Base-by-base conservation (phyloP, 92 coral and sea anemone species). In the Parazoanthus swiftii region DNA sequence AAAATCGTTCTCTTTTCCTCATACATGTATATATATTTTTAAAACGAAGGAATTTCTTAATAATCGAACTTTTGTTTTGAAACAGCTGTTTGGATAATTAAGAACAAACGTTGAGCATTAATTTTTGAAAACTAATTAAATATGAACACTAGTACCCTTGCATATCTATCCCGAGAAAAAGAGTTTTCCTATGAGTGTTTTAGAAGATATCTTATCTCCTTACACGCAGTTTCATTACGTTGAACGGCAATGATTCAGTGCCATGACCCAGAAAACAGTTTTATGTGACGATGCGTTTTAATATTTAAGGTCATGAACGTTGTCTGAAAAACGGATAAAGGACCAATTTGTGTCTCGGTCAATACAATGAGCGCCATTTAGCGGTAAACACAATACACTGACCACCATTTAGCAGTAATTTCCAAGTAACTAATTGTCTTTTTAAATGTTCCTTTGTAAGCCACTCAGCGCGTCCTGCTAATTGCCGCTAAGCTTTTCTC, bases 11-110 rank as follows among this genome's bases (percentile, higher is more conserved):
- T 63, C 59, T 54, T 81, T 43, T 36, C 74, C 39, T n/a, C 21
- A 36, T 65, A 38, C 6, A 63, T 29, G 33, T 29, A 29, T 29
- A 29, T 29, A 29, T 29, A 23, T 63, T 81, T 82, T 82, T 18
- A 9, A 67, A 82, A 65, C 73, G 86, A 82, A 65, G 76, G 59
- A 66, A 81, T 81, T 63, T 63, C 15, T 39, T 63, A 59, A 3
- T 3, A 43, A 59, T 59, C 44, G 74, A 78, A 36, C 86, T 67
- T 39, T 82, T 66, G 86, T 66, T 82, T 42, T 66, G 20, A 26
- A 42, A n/a, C 58, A 63, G 76, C 59, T 37, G 76, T n/a, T 50
- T 39, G 20, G 73, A 13, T 51, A 79, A 79, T 76, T 37, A 76
- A 76, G 43, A 9, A 39, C 79, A 39, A 76, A 63, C 70, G 70